These are phyloP conservation scores for Trichacis sp. DNA, from an alignment of 2,888 invertebrate species.

Conservation along the genomic window DNA sequence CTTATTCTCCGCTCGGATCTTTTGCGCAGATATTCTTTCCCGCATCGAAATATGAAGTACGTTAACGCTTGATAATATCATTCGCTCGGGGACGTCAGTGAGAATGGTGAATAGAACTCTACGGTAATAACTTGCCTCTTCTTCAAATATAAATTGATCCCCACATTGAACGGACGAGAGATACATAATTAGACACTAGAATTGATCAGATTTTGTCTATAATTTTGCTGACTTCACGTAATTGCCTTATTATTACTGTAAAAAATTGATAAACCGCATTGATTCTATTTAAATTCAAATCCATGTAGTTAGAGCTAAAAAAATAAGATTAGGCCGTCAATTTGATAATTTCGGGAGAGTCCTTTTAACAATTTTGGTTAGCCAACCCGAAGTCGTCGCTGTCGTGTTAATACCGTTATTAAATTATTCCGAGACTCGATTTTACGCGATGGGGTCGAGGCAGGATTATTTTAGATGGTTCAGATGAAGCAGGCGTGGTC, in stretches of 20 bases:
- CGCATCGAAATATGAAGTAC: constrained; percentile 35
- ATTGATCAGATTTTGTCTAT: constrained; percentile 40
- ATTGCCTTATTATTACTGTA: no score
- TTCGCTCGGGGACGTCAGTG: constrained; percentile 40
- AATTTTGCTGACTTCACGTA: no score
- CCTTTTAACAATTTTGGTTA: no score
- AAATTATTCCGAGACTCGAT: constrained; percentile 45
- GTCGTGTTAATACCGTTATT: constrained; percentile 43
- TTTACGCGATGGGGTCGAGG: constrained; percentile 29
- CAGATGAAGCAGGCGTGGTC: constrained; percentile 43
- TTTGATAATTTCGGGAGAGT: no score
- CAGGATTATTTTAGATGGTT: constrained; percentile 32
- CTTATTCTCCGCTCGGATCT: no score
- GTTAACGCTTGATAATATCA: constrained; percentile 45
- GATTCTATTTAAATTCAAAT: no score
- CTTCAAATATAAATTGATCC: constrained; percentile 44
- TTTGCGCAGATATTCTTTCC: constrained; percentile 36
- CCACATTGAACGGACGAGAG: constrained; percentile 37
- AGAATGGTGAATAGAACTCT: constrained; percentile 22
- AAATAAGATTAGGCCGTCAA: no score
- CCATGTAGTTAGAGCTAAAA: no score
- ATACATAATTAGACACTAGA: constrained; percentile 40
- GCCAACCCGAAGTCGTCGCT: no score
- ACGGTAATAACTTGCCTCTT: background rate
- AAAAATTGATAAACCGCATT: no score